Percentiles rank a stretch among this genome's conserved stretches.
Conservation (phyloP, 2,113 vertebrate genomes). For the Callaeas wilsoni region DNA sequence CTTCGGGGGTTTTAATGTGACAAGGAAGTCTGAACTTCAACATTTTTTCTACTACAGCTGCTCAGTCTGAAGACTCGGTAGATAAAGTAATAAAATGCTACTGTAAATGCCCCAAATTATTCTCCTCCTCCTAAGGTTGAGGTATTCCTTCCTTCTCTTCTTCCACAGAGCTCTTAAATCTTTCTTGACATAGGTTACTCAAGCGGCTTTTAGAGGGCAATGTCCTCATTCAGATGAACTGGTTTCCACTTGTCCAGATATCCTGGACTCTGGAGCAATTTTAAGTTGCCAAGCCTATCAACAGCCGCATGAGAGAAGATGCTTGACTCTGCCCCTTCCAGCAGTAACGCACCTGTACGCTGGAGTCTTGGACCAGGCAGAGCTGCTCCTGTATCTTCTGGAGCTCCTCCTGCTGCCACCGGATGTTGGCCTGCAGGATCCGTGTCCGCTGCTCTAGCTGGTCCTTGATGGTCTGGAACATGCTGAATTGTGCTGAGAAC, state of each 20-base stretch:
- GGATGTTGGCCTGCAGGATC: constrained; percentile 78
- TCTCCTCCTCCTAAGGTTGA: background rate
- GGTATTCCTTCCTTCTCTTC: background rate
- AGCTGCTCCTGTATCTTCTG: constrained; percentile 81
- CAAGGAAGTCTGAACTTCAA: background rate
- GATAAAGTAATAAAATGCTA: background rate
- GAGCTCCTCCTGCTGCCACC: constrained; percentile 81
- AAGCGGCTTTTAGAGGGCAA: background rate
- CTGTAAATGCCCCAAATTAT: background rate
- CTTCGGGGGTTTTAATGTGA: background rate
- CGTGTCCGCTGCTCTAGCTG: constrained; percentile 77
- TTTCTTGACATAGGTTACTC: background rate
- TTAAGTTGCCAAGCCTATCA: background rate
- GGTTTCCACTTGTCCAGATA: background rate
- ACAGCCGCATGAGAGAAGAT: accelerated
- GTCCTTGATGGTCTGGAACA: constrained; percentile 80
- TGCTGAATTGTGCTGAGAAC: constrained; percentile 73
- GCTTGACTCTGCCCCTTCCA: background rate
- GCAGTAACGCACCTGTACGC: constrained; percentile 57
- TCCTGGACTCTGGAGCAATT: background rate
- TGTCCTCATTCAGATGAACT: background rate
- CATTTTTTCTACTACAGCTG: background rate
- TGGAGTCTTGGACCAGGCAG: constrained; percentile 79
- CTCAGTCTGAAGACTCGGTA: background rate
- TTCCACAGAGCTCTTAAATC: background rate